A percentile compares a stretch with the other conserved stretches of the same genome.
Conservation (phyloP, 2,888 invertebrate species). For the Entomobrya multifasciata region DNA sequence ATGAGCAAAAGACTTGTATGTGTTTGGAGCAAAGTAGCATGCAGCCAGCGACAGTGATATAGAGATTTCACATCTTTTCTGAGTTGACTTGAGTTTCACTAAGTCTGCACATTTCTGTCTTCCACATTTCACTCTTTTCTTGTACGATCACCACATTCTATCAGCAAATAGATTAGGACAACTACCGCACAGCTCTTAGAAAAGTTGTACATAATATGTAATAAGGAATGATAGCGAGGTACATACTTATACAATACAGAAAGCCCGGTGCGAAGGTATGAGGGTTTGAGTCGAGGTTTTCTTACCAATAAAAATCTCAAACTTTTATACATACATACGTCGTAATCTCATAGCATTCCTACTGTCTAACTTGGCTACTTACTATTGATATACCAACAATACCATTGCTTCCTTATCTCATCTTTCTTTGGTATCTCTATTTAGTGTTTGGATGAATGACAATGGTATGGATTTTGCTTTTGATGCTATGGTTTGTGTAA, state of each 20-base stretch:
- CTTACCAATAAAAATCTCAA: conserved; percentile 54
- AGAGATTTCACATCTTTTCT: conserved; percentile 53
- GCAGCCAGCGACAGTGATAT: background rate
- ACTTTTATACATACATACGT: conserved; percentile 38
- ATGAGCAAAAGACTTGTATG: background rate
- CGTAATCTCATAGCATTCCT: conserved; percentile 11
- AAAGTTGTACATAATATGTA: conserved; percentile 31
- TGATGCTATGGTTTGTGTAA: too few species aligned
- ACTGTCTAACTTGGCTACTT: background rate
- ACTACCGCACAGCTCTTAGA: background rate
- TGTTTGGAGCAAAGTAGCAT: background rate
- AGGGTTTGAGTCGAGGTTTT: background rate
- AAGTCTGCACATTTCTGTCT: conserved; percentile 61
- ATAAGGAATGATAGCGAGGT: conserved; percentile 8
- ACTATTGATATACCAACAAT: background rate
- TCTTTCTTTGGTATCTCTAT: conserved; percentile 9
- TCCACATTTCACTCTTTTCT: conserved; percentile 62
- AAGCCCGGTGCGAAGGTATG: background rate
- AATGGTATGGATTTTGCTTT: too few species aligned
- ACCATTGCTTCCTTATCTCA: conserved; percentile 46
- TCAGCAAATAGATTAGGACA: background rate
- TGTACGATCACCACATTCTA: conserved; percentile 37
- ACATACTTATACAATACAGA: too few species aligned
- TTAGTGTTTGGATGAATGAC: too few species aligned
- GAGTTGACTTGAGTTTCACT: conserved; percentile 26